Conservation (phyloP, 2,888 invertebrate species). For the Acanthosoma haemorrhoidale region DNA sequence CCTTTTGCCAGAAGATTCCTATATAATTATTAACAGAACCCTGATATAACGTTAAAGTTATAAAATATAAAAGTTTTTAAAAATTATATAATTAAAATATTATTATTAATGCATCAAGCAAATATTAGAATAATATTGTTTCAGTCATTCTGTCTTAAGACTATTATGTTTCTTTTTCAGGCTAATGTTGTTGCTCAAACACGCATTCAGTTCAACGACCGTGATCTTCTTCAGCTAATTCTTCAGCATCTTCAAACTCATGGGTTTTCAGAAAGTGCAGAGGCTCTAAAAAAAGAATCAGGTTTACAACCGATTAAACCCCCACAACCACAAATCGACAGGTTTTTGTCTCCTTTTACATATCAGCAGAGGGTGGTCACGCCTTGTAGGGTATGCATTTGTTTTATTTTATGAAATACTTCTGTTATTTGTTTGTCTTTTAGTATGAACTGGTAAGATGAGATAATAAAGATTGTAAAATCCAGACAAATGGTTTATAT, state of each 20-base stretch:
- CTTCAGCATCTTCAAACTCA: conserved; percentile 77
- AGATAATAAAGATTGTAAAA: too few species aligned
- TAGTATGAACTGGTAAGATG: too few species aligned
- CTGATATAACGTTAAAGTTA: too few species aligned
- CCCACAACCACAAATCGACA: conserved; percentile 46
- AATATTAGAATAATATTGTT: too few species aligned
- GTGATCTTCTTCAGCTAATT: conserved; percentile 86
- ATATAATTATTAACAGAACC: too few species aligned
- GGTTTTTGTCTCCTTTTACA: conserved; percentile 48
- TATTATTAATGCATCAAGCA: too few species aligned
- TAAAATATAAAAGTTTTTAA: too few species aligned
- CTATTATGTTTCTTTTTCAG: conserved; percentile 47
- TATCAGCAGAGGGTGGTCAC: conserved; percentile 45
- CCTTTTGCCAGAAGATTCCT: too few species aligned
- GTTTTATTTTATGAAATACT: not conserved
- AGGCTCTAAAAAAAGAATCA: conserved; percentile 70
- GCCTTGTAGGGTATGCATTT: conserved; percentile 49
- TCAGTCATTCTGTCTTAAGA: too few species aligned
- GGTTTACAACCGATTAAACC: conserved; percentile 57
- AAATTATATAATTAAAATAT: too few species aligned
- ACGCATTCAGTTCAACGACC: conserved; percentile 88
- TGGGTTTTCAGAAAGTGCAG: conserved; percentile 68
- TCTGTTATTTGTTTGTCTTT: too few species aligned
- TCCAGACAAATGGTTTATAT: too few species aligned
- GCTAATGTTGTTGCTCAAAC: conserved; percentile 96